phyloP scores from a whole-genome alignment of 2,797 vertebrate species.

The Benthosema pterotum region DNA sequence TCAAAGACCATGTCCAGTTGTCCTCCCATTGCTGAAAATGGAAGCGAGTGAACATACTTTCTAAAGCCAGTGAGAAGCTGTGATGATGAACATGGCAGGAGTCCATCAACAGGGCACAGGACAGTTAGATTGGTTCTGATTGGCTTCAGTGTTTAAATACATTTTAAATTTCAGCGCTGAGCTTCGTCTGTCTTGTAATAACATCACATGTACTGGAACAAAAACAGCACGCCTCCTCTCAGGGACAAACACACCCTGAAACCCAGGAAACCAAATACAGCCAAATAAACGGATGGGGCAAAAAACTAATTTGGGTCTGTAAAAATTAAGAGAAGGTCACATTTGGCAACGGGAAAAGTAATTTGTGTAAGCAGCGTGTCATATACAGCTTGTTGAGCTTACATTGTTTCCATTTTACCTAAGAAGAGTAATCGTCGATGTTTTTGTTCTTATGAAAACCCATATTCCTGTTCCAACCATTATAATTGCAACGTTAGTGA shows the following conservation, averaged over 20 bases:
- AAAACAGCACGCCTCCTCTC: conserved; percentile 22
- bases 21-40: background rate
- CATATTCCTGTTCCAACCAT: too few species aligned
- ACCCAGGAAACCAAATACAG: conserved; percentile 74
- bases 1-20: too few species aligned
- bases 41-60: background rate
- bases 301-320: conserved; percentile 36
- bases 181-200: conserved; percentile 52
- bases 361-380: background rate
- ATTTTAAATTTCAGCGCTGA: conserved; percentile 60
- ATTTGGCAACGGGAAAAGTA: background rate
- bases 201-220: conserved; percentile 43
- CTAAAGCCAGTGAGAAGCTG: conserved; percentile 6
- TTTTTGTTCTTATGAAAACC: background rate
- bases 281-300: conserved; percentile 52
- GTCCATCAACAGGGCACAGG: conserved; percentile 7
- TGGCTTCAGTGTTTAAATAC: conserved; percentile 51
- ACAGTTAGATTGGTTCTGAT: conserved; percentile 23
- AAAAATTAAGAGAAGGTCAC: conserved; percentile 25
- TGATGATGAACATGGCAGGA: conserved; percentile 6
- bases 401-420: background rate
- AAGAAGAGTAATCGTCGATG: background rate
- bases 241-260: conserved; percentile 51
- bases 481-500: too few species aligned
- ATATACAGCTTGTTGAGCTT: background rate